Percentiles rank a stretch among this genome's conserved stretches.
Conservation (phyloP, 2,113 vertebrate genomes). For the Gila orcuttii region DNA sequence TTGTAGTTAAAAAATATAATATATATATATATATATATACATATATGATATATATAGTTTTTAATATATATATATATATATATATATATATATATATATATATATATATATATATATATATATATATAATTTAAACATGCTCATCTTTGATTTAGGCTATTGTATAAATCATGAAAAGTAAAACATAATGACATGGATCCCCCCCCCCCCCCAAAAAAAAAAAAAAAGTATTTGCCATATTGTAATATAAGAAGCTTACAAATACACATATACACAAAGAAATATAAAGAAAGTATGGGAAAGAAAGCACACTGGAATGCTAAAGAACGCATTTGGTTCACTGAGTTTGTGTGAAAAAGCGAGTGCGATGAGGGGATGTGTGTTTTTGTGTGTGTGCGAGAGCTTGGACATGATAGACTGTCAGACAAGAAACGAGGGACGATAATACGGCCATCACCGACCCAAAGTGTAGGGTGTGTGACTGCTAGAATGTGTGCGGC, state of each 20-base stretch:
- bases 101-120: no score
- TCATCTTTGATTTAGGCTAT: no score
- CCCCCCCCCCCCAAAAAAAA: no score
- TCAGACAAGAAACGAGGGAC: constrained; percentile 65
- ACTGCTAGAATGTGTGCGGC: constrained; percentile 62
- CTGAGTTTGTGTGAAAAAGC: neutral
- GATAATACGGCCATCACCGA: constrained; percentile 76
- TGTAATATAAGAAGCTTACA: neutral
- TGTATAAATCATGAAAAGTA: neutral
- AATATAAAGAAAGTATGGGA: neutral
- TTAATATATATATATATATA: no score
- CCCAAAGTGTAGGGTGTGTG: constrained; percentile 68
- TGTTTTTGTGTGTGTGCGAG: constrained; percentile 44
- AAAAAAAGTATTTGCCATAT: neutral
- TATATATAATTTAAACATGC: no score
- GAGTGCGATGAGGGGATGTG: neutral
- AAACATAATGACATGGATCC: neutral
- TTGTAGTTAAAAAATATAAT: neutral
- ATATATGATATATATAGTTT: no score
- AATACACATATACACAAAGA: neutral
- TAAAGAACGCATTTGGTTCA: neutral
- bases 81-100: no score
- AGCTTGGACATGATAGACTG: constrained; percentile 68
- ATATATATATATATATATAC: no score
- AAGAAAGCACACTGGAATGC: neutral